Evolutionary conservation across 2,797 vertebrate species (phyloP).

Genomic region (Petrocephalus schoutedeni): DNA sequence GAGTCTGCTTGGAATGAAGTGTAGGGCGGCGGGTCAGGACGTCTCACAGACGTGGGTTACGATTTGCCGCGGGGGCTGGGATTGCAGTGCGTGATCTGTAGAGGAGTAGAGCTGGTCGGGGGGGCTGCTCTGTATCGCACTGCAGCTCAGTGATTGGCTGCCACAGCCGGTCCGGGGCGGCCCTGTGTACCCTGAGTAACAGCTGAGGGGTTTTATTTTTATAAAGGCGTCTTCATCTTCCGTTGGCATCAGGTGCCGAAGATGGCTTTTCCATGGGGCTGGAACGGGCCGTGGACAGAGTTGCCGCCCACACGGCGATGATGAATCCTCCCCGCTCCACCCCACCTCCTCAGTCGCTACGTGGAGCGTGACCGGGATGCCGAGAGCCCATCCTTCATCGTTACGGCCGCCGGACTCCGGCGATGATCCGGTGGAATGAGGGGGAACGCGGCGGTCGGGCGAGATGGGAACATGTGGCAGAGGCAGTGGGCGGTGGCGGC

Average conservation of each 20-base stretch:
- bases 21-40: neutral
- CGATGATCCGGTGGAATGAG: neutral
- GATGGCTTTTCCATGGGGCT: neutral
- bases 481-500: neutral
- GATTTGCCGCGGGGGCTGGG: neutral
- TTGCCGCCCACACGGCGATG: neutral
- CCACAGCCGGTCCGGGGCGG: neutral
- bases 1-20: neutral
- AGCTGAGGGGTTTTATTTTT: neutral
- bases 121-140: neutral
- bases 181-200: neutral
- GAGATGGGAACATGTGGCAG: neutral
- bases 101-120: neutral
- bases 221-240: neutral
- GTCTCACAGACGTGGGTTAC: neutral
- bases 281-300: neutral
- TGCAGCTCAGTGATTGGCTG: constrained; percentile 13
- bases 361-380: neutral
- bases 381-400: neutral
- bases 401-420: neutral
- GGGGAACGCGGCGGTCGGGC: neutral
- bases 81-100: neutral
- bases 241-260: neutral
- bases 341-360: neutral
- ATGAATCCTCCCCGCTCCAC: neutral